phyloP scores from a whole-genome alignment of 2,888 invertebrate species.

The Epirrita christyi region DNA sequence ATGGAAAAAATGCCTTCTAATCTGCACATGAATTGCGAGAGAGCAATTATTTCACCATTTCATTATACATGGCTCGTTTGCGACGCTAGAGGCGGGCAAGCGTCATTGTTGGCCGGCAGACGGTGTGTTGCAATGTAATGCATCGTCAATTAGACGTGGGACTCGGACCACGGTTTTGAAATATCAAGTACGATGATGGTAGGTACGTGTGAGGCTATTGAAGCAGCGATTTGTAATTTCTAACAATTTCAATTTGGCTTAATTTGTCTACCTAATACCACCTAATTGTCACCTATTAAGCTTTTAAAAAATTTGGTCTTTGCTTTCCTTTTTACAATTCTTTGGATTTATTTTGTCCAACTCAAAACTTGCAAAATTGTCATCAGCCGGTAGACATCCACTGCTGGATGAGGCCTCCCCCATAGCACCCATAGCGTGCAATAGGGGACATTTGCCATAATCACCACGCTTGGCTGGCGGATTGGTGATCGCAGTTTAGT shows the following conservation, averaged over 20 bases:
- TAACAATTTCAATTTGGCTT: no score
- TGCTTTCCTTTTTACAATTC: no score
- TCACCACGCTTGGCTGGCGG: no score
- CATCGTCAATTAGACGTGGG: constrained; percentile 68
- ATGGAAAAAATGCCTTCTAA: constrained; percentile 22
- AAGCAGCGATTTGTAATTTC: neutral
- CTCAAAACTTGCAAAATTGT: no score
- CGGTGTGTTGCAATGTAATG: constrained; percentile 61
- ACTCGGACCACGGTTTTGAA: constrained; percentile 60
- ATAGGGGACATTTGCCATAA: no score
- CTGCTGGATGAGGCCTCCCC: no score
- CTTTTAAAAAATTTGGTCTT: no score
- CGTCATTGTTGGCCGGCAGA: constrained; percentile 47
- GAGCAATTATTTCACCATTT: constrained; percentile 45
- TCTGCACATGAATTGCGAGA: constrained; percentile 26
- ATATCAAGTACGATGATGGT: constrained; percentile 32
- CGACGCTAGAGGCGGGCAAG: constrained; percentile 33
- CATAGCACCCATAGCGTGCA: no score
- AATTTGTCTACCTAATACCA: no score
- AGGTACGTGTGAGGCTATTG: constrained; percentile 37
- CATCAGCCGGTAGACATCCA: no score
- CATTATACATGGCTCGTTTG: constrained; percentile 44
- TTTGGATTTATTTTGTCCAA: neutral
- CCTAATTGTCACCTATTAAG: no score
- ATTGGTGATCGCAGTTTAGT: no score